These are phyloP conservation scores for Pardosa pseudoannulata DNA, from an alignment of 2,888 invertebrate species.

Conservation along the genomic window DNA sequence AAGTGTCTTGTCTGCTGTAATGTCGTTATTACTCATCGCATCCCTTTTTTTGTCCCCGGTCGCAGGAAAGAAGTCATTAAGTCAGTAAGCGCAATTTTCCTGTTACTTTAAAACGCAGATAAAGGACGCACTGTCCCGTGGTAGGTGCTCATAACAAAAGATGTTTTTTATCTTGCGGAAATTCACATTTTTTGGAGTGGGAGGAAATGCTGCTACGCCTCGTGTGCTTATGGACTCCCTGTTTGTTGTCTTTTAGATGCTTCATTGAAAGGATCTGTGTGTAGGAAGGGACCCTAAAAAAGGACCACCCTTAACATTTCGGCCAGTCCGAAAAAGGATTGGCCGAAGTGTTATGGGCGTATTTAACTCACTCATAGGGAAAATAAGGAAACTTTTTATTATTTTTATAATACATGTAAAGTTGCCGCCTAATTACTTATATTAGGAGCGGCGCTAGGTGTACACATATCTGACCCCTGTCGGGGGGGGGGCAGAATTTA, in stretches of 20 bases:
- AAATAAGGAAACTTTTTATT: no score
- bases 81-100: conserved; percentile 15
- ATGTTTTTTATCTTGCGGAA: neutral
- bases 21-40: conserved; percentile 5
- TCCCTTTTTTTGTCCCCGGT: neutral
- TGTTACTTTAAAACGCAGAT: neutral
- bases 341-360: no score
- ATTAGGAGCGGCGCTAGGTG: no score
- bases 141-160: neutral
- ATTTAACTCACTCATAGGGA: no score
- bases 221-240: neutral
- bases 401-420: no score
- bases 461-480: no score
- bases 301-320: no score
- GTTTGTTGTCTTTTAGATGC: neutral
- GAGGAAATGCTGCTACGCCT: conserved; percentile 20
- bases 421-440: no score
- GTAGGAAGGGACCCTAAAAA: no score
- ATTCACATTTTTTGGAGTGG: neutral
- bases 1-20: neutral
- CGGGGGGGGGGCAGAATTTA: no score
- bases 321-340: no score
- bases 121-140: conserved; percentile 9
- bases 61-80: conserved; percentile 12
- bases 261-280: neutral